phyloP scores from a whole-genome alignment of 2,113 vertebrate genomes.

The Sylvia atricapilla region DNA sequence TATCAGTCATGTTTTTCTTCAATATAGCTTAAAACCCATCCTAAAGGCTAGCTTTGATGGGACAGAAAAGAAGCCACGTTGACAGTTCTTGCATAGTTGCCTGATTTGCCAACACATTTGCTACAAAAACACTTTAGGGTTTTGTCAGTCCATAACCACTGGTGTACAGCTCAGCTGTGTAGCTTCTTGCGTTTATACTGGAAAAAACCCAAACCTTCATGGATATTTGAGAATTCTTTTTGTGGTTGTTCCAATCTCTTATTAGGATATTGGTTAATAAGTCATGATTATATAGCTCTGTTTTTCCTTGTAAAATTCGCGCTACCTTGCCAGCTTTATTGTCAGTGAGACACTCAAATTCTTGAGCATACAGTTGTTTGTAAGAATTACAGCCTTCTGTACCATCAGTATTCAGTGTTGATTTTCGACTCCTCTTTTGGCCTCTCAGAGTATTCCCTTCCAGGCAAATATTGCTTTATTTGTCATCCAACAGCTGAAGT shows the following conservation, averaged over 20 bases:
- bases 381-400: constrained; percentile 17
- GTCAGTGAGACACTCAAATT: constrained; percentile 46
- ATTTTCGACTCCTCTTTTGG: neutral
- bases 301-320: neutral
- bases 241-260: neutral
- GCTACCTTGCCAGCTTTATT: constrained; percentile 44
- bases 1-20: neutral
- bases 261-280: constrained; percentile 35
- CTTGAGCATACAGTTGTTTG: constrained; percentile 24
- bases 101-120: neutral
- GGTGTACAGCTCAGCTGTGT: neutral
- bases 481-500: neutral
- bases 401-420: neutral
- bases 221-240: neutral
- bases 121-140: neutral
- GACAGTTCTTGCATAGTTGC: neutral
- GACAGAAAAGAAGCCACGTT: neutral
- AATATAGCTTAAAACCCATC: neutral
- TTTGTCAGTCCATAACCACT: neutral
- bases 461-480: neutral
- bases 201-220: neutral
- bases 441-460: neutral
- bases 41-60: neutral
- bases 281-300: constrained; percentile 30
- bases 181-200: neutral